These are phyloP conservation scores for Ophion ventricosus DNA, from an alignment of 2,888 invertebrate genomes.

Conservation along the genomic window DNA sequence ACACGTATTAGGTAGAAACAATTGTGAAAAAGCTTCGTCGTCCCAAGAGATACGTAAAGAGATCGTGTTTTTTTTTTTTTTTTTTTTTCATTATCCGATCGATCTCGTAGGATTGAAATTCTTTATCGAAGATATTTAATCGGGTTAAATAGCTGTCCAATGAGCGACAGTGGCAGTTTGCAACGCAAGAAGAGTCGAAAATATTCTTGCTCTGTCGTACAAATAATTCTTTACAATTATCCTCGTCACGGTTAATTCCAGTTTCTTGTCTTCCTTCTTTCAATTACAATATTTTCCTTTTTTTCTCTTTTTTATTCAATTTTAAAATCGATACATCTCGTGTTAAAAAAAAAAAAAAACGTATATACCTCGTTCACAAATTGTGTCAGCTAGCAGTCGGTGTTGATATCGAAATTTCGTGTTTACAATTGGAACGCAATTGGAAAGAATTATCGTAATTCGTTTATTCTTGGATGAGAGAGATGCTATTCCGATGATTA, in stretches of 20 bases:
- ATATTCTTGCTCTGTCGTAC: constrained; percentile 47
- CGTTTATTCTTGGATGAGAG: background rate
- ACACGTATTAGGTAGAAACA: constrained; percentile 41
- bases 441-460: background rate
- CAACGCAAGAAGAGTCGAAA: constrained; percentile 39
- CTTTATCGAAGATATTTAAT: constrained; percentile 7
- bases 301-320: background rate
- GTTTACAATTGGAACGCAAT: constrained; percentile 15
- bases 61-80: background rate
- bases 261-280: background rate
- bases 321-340: background rate
- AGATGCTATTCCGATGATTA: constrained; percentile 31
- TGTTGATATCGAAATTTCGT: constrained; percentile 42
- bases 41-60: background rate
- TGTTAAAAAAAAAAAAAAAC: constrained; percentile 1
- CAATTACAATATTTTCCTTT: background rate
- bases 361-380: constrained; percentile 23
- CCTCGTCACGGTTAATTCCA: constrained; percentile 1
- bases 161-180: constrained; percentile 62
- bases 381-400: constrained; percentile 52
- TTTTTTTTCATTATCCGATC: background rate
- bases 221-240: constrained; percentile 38
- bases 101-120: background rate
- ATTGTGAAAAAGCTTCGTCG: constrained; percentile 14
- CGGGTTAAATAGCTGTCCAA: constrained; percentile 52